Base-by-base conservation (phyloP, 2,888 invertebrate genomes). In the Brenthis hecate region DNA sequence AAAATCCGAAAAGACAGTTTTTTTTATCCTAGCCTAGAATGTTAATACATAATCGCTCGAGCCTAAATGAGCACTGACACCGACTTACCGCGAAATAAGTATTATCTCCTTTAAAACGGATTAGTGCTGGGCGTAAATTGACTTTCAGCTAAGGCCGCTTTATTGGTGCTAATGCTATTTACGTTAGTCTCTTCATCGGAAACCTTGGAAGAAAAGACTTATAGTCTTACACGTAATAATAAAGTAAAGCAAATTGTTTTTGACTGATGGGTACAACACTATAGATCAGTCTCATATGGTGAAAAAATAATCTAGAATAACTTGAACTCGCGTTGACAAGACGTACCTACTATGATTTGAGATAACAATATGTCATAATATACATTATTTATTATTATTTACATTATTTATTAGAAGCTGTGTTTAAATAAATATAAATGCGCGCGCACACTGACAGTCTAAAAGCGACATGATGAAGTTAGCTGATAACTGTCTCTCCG, bases 111-210 rank as follows among this genome's bases (percentile, higher is more conserved):
- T 56, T 53, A 65, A 69, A 61, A 69, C 51, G 56, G 65, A 69
- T 69, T 65, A 60, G 50, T 23, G 14, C 19, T 47, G 60, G 55
- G 58, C 55, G 61, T 66, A 61, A 66, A 66, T 66, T 66, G 56
- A 61, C 66, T 66, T 62, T 66, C n/a, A 66, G 56, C 55, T 66
- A 66, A 66, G 50, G 56, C 61, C 16, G 55, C 61, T 66, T 61
- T 66, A 66, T 66, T 56, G 54, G 60, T 54, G 66, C 61, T 66
- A 66, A 66, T 66, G 54, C 66, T 61, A 66, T 66, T 66, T 55
- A 56, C 23, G 55, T 61, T 66, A 61, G 66, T 58, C 28, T 50
- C 54, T 63, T 63, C 48, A 43, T 43, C 56, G 32, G 60, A 66
- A 66, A 36, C 66, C 61, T 66, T 66, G 61, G 36, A 60, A 60